These are phyloP conservation scores for Drosophila peninsularis DNA, from an alignment of 2,888 invertebrate genomes.

Conservation along the genomic window DNA sequence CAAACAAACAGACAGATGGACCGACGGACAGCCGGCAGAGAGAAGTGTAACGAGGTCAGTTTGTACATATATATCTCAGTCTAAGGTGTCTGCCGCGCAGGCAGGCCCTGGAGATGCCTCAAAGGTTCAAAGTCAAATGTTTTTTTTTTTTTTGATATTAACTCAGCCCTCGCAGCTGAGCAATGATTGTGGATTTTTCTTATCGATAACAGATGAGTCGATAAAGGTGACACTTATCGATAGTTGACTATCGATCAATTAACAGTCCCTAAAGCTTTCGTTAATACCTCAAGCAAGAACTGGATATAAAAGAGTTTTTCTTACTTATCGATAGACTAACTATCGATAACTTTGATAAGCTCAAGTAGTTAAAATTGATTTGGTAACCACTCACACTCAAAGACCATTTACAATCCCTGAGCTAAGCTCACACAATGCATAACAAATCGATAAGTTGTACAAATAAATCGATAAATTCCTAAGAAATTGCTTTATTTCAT, in stretches of 20 bases:
- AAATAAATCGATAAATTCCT: slow-evolving; percentile 7
- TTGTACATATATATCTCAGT: slow-evolving; percentile 19
- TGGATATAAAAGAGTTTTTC: too few relatives aligned
- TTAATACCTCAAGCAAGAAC: too few relatives aligned
- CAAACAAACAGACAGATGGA: slow-evolving; percentile 4
- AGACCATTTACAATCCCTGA: too few relatives aligned
- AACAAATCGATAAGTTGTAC: too few relatives aligned
- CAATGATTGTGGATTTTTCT: background rate
- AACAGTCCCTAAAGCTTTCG: too few relatives aligned
- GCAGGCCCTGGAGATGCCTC: slow-evolving; percentile 19
- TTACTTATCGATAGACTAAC: too few relatives aligned
- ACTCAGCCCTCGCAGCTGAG: too few relatives aligned
- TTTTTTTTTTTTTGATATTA: background rate
- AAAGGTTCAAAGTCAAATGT: slow-evolving; percentile 12
- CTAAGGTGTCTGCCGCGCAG: background rate
- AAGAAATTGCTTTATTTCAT: background rate
- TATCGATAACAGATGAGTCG: background rate
- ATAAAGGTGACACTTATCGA: background rate
- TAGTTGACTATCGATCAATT: background rate
- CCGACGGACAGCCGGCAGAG: background rate
- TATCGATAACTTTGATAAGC: too few relatives aligned
- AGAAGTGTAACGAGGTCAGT: slow-evolving; percentile 60
- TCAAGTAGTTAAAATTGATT: too few relatives aligned
- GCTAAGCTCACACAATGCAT: too few relatives aligned
- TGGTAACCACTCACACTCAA: too few relatives aligned